Evolutionary conservation across 2,113 vertebrate species (phyloP), one percentile per base, ranked within the genome.

Genomic region (Spea multiplicata): DNA sequence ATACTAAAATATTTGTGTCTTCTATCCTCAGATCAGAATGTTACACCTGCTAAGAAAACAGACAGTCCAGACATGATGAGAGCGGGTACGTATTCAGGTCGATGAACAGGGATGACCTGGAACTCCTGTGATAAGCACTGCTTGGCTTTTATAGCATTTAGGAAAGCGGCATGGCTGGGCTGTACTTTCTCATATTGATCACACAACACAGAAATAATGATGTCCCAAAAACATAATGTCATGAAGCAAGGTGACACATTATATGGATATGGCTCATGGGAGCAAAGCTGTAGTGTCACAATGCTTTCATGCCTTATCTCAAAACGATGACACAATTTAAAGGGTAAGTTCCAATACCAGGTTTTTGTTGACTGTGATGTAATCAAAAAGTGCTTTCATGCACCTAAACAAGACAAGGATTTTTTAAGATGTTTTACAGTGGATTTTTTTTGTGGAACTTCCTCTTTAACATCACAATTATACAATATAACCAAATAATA

Each of bases 21-120:
- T 62, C 49, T 47, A 76, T 76, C 67, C 73, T 76, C 50, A 76
- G 81, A 44, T 16, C 71, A 67, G 5, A 46, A 6, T 7, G 1
- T 10, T 45, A 49, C 55, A 14, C 73, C 76, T 2, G 1, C 6
- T 64, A 72, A 0, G 0, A 75, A 76, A 0, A 87, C 85, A 79
- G 93, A 94, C 81, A 90, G 91, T 86, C 88, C 86, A n/a, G 85
- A 92, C 73, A 87, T 93, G 91, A 92, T 93, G 93, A 95, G 91
- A 84, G 91, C 94, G 87, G 94, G 94, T 95, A 87, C 87, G 89
- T 82, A 4, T 46, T 4, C 4, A 47, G 1, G 4, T 0, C 2
- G 49, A 71, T 59, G 46, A 44, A 16, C 9, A 59, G 44, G 30
- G 5, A 9, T 44, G 44, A 13, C 14, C 16, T 52, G 57, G 6